Percentiles rank a stretch among this genome's conserved stretches.
These are phyloP conservation scores for Actinernus sp. DNA, from an alignment of 92 coral and sea anemone genomes.

Conservation along the genomic window DNA sequence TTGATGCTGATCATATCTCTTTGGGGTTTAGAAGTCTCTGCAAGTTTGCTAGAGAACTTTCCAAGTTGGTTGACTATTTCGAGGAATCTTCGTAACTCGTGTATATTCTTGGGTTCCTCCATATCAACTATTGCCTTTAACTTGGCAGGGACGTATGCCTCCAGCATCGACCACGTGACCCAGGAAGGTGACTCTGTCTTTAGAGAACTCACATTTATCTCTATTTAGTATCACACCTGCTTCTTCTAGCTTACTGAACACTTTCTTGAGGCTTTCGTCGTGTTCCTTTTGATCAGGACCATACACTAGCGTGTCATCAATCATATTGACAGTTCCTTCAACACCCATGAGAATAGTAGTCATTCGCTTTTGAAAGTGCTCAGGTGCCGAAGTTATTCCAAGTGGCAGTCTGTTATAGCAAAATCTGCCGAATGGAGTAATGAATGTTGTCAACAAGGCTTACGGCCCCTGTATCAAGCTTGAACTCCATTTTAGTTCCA, in stretches of 20 bases:
- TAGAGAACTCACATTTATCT: conserved; percentile 32
- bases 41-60: too few relatives aligned
- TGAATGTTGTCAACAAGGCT: conserved; percentile 28
- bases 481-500: not conserved
- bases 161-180: too few relatives aligned
- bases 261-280: conserved; percentile 16
- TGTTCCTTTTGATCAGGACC: too few relatives aligned
- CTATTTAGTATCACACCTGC: conserved; percentile 19
- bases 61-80: conserved; percentile 22
- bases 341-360: conserved; percentile 20
- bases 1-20: conserved; percentile 11
- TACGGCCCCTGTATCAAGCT: not conserved
- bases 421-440: not conserved
- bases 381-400: conserved; percentile 40
- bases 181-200: too few relatives aligned
- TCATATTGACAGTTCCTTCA: conserved; percentile 33
- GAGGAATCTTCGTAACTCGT: too few relatives aligned
- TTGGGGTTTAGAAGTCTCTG: conserved; percentile 6
- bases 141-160: too few relatives aligned
- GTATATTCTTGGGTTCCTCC: too few relatives aligned
- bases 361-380: conserved; percentile 50
- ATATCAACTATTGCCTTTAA: too few relatives aligned
- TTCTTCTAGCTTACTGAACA: conserved; percentile 16
- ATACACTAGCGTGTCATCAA: too few relatives aligned
- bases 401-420: too few relatives aligned